A percentile compares a stretch with the other conserved stretches of the same genome.
Evolutionary conservation across 2,888 invertebrate genomes (phyloP).

Genomic region (Nebria brevicollis): DNA sequence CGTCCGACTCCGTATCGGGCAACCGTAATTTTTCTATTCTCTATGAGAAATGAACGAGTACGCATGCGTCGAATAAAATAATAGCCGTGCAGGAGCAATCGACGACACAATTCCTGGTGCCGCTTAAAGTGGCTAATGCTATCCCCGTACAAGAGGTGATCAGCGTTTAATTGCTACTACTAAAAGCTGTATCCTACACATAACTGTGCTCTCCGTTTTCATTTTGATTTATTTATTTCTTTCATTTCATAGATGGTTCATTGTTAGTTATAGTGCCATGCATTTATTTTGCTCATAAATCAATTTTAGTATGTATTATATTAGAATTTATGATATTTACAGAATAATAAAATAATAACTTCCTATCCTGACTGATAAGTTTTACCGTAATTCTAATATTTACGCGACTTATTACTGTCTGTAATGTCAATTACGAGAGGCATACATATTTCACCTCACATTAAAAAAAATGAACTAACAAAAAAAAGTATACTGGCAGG

Average conservation of each 20-base stretch:
- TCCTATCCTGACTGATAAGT: too few relatives aligned
- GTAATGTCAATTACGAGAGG: too few relatives aligned
- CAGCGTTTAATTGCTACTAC: conserved; percentile 17
- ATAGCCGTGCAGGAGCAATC: neutral
- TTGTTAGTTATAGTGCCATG: neutral
- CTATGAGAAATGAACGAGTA: neutral
- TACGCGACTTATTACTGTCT: too few relatives aligned
- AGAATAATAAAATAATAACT: too few relatives aligned
- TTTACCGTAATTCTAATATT: too few relatives aligned
- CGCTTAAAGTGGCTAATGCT: neutral
- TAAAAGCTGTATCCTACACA: neutral
- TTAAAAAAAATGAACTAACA: too few relatives aligned
- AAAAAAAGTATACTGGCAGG: too few relatives aligned
- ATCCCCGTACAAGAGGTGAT: conserved; percentile 7
- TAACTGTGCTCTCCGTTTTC: neutral
- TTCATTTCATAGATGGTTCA: neutral
- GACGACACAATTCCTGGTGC: conserved; percentile 9
- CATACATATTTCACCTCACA: too few relatives aligned
- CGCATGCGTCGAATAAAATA: conserved; percentile 13
- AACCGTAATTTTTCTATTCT: neutral
- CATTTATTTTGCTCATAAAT: neutral
- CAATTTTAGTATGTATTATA: neutral
- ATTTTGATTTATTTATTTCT: neutral
- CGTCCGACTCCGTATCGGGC: conserved; percentile 9
- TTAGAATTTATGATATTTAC: neutral